Conservation (phyloP, 92 coral and sea anemone genomes). For the Phenganax stokvisi region DNA sequence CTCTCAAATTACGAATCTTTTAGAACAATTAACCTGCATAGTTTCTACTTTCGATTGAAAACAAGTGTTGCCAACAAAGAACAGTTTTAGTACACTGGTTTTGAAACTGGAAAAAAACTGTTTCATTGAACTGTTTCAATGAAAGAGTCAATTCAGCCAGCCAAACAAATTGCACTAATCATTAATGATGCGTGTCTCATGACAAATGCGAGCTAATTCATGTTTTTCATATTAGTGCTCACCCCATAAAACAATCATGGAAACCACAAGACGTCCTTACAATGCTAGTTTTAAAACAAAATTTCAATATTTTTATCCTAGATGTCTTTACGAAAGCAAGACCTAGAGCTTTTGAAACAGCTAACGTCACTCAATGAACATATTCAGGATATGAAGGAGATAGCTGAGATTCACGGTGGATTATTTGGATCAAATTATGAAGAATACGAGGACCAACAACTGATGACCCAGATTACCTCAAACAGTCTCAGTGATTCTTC, state of each 20-base stretch:
- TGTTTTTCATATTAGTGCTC: neutral
- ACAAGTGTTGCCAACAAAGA: too few relatives aligned
- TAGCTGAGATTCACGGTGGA: conserved; percentile 28
- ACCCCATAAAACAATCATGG: neutral
- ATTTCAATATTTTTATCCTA: neutral
- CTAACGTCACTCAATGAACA: conserved; percentile 31
- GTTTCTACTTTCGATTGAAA: neutral
- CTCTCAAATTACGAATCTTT: neutral
- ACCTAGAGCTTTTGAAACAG: conserved; percentile 17
- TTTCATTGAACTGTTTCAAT: too few relatives aligned
- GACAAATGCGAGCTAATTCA: neutral
- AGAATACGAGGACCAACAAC: conserved; percentile 12
- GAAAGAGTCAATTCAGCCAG: too few relatives aligned
- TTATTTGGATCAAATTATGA: conserved; percentile 12
- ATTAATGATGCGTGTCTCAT: neutral
- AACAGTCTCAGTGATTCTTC: neutral
- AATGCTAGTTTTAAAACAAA: neutral
- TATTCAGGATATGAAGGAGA: conserved; percentile 28
- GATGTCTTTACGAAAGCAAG: conserved; percentile 31
- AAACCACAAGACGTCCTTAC: conserved; percentile 4
- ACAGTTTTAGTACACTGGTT: too few relatives aligned
- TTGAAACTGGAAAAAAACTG: too few relatives aligned
- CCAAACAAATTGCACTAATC: neutral
- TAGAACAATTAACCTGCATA: conserved; percentile 10
- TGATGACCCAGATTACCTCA: neutral